phyloP scores from a whole-genome alignment of 1,140 invertebrate species.

The Steinernema feltiae region DNA sequence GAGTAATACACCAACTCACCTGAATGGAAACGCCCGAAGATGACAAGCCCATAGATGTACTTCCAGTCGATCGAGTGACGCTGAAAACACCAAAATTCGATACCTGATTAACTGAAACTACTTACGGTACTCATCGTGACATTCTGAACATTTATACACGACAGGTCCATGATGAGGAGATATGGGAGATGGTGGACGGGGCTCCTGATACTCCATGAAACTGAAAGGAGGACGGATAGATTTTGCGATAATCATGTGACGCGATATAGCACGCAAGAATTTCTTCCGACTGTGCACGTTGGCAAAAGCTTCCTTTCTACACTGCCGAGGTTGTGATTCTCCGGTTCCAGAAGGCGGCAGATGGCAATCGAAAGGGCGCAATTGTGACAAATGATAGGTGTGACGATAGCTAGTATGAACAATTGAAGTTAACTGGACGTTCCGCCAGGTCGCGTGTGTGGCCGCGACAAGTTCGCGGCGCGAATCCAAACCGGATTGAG shows the following conservation, averaged over 20 bases:
- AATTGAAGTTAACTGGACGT: too few species aligned
- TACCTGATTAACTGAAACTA: neutral
- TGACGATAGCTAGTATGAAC: too few species aligned
- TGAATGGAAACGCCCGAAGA: neutral
- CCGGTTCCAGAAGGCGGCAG: neutral
- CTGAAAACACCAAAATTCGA: neutral
- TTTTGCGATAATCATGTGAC: neutral
- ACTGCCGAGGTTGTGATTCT: too few species aligned
- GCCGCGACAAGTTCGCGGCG: too few species aligned
- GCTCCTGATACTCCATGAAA: neutral
- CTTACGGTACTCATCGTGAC: neutral
- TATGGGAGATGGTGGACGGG: neutral
- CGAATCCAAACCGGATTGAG: too few species aligned
- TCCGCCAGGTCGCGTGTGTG: too few species aligned
- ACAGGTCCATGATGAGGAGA: neutral
- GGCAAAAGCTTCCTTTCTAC: too few species aligned
- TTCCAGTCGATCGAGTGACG: neutral
- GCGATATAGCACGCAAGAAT: neutral
- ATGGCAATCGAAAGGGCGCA: neutral
- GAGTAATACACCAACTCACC: too few species aligned
- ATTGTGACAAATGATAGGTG: too few species aligned
- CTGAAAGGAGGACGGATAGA: neutral
- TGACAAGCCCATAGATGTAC: neutral
- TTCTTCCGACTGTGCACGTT: too few species aligned
- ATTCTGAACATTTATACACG: neutral